Conservation (phyloP, 2,113 vertebrate species). For the Ancistrus triradiatus region DNA sequence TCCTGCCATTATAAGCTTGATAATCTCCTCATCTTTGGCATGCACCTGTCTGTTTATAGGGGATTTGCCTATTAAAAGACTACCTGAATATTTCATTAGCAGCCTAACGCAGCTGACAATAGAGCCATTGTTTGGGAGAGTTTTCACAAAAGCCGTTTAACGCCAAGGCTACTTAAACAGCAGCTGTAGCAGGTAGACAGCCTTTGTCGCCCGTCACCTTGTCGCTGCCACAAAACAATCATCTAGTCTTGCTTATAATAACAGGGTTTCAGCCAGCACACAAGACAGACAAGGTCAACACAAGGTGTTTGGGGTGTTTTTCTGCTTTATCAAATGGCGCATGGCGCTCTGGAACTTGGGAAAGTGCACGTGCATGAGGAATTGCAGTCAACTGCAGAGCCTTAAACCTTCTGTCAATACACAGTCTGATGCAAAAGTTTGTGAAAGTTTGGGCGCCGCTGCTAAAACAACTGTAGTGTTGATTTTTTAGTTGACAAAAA, state of each 20-base stretch:
- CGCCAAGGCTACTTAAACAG: neutral
- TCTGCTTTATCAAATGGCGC: neutral
- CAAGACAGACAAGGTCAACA: neutral
- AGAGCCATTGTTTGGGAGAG: constrained; percentile 44
- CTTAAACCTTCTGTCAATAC: too few species aligned
- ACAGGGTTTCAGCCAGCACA: neutral
- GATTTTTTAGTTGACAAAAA: too few species aligned
- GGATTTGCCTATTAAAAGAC: constrained; percentile 55
- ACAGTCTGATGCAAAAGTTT: too few species aligned
- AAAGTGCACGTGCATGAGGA: too few species aligned
- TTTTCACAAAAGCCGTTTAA: constrained; percentile 38
- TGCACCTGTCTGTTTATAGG: constrained; percentile 52
- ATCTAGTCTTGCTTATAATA: neutral
- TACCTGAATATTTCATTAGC: constrained; percentile 59
- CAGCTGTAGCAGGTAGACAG: neutral
- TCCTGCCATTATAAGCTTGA: constrained; percentile 40
- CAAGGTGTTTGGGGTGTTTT: neutral
- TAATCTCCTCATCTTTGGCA: constrained; percentile 43
- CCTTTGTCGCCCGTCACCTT: constrained; percentile 1
- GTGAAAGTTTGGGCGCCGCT: too few species aligned
- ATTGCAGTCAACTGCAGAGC: too few species aligned
- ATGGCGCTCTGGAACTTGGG: too few species aligned
- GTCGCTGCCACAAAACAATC: neutral
- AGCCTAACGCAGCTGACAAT: constrained; percentile 41
- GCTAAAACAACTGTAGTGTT: too few species aligned